phyloP scores from a whole-genome alignment of 2,797 vertebrate species.

The Clamator glandarius region DNA sequence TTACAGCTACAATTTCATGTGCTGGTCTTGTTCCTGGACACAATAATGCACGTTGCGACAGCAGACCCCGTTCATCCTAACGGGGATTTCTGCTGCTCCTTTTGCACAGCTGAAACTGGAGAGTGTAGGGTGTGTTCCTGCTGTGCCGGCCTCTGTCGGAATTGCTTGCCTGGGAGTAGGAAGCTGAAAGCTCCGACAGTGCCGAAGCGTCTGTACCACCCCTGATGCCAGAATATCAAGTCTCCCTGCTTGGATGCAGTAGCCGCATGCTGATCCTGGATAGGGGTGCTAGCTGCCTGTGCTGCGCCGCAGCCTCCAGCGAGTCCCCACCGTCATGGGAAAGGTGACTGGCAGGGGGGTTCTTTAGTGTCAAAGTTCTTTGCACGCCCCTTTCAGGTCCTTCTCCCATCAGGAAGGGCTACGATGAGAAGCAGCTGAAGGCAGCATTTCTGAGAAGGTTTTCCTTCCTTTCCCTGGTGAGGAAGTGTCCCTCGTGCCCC shows the following conservation, averaged over 20 bases:
- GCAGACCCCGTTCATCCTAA: background rate
- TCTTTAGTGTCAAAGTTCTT: background rate
- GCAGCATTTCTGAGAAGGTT: background rate
- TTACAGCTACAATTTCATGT: background rate
- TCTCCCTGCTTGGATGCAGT: too few relatives aligned
- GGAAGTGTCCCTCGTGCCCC: background rate
- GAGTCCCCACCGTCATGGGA: rapidly evolving
- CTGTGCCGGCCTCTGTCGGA: background rate
- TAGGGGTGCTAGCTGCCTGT: background rate
- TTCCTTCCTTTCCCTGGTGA: background rate
- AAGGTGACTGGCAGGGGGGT: background rate
- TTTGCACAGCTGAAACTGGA: background rate
- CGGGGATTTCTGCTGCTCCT: background rate
- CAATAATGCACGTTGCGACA: background rate
- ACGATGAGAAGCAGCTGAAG: background rate
- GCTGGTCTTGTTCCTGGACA: background rate
- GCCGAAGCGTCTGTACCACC: rapidly evolving
- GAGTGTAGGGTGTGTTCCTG: background rate
- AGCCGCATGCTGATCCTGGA: background rate
- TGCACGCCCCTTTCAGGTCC: background rate
- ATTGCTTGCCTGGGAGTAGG: background rate
- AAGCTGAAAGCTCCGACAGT: background rate
- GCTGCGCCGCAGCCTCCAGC: background rate
- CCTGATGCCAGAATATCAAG: background rate
- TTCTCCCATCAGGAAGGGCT: background rate